Evolutionary conservation across 2,888 invertebrate genomes (phyloP).

Genomic region (Perizoma affinitatum): DNA sequence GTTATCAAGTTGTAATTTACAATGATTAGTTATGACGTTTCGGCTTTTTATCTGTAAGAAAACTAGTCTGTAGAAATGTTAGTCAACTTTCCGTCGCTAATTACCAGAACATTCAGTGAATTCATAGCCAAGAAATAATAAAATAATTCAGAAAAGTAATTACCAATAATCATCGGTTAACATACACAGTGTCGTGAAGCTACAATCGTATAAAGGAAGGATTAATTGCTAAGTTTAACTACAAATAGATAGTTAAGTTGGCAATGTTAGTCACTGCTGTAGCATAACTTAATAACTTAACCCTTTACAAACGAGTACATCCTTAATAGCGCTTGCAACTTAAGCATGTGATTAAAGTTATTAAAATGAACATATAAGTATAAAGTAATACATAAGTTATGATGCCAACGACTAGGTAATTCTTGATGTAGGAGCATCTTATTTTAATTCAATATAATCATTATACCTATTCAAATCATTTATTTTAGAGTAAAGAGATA

Average conservation of each 20-base stretch:
- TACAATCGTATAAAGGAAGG: constrained; percentile 24
- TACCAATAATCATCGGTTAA: constrained; percentile 1
- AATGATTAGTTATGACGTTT: too few relatives aligned
- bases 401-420: neutral
- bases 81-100: too few relatives aligned
- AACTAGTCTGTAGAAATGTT: too few relatives aligned
- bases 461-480: neutral
- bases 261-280: constrained; percentile 1
- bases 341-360: constrained; percentile 14
- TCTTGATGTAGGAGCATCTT: neutral
- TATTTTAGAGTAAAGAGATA: too few relatives aligned
- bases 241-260: neutral
- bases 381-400: constrained; percentile 12
- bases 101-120: too few relatives aligned
- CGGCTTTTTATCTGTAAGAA: too few relatives aligned
- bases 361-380: constrained; percentile 4
- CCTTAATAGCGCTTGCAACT: neutral
- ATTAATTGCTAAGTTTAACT: constrained; percentile 15
- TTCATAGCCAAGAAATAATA: neutral
- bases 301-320: constrained; percentile 5
- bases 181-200: constrained; percentile 10
- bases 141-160: constrained; percentile 5
- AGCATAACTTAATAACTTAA: constrained; percentile 16
- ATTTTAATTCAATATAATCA: neutral
- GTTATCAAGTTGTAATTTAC: too few relatives aligned